Conservation (phyloP, 2,797 vertebrate species). For the Odontamblyopus rebecca region DNA sequence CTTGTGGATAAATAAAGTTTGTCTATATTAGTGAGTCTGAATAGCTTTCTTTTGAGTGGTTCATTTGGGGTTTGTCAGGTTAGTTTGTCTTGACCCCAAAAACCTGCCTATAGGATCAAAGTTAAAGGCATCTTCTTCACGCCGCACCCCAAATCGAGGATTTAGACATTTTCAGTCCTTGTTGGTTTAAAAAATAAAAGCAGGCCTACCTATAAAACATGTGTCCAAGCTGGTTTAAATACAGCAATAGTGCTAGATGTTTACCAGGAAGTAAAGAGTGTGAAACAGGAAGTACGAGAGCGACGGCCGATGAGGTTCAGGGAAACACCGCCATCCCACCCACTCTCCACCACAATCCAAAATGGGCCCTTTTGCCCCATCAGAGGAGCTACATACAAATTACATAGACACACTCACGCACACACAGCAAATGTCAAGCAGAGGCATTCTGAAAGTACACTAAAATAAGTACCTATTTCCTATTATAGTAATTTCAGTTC, state of each 20-base stretch:
- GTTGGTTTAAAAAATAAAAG: neutral
- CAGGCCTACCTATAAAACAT: neutral
- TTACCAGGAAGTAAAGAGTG: slow-evolving; percentile 76
- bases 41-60: too few relatives aligned
- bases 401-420: neutral
- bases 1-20: too few relatives aligned
- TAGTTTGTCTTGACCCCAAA: too few relatives aligned
- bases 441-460: neutral
- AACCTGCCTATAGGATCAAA: too few relatives aligned
- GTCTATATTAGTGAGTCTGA: too few relatives aligned
- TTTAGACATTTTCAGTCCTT: too few relatives aligned
- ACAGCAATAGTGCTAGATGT: slow-evolving; percentile 44
- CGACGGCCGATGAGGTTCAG: slow-evolving; percentile 71
- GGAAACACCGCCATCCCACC: slow-evolving; percentile 64
- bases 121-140: too few relatives aligned
- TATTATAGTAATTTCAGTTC: neutral
- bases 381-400: neutral
- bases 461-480: neutral
- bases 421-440: neutral
- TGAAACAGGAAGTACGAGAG: slow-evolving; percentile 70
- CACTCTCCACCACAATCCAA: slow-evolving; percentile 32
- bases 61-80: too few relatives aligned
- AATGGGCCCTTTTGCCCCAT: slow-evolving; percentile 14
- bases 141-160: too few relatives aligned
- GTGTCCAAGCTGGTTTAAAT: neutral